Base-by-base conservation (phyloP, 2,113 vertebrate genomes). In the Atractosteus spatula region DNA sequence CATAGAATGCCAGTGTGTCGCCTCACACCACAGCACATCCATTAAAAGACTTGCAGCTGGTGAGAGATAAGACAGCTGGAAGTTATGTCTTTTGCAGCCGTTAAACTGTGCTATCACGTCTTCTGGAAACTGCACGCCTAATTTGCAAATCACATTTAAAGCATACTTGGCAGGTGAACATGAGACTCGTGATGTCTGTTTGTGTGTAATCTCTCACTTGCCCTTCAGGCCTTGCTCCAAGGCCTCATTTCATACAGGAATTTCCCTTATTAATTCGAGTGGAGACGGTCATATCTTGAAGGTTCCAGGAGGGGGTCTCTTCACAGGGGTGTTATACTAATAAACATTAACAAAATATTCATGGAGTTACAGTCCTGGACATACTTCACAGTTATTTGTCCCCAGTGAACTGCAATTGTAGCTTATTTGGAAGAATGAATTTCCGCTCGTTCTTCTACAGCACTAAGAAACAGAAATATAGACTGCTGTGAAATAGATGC, bases 121-220 rank as follows among this genome's bases (percentile, higher is more conserved):
- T 10, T 51, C 47, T 51, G 47, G 47, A 51, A 51, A 51, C 10
- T 5, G 47, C 10, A 51, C 10, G 47, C 47, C 47, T 51, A 51
- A 51, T 51, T 51, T 5, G 47, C 62, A 7, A 8, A 47, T 64
- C 68, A 75, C 47, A 54, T 69, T 65, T 57, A 76, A 76, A 77
- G 69, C 66, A 73, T 71, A 74, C 82, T 70, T 80, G 82, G 82
- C 83, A 83, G 84, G 78, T 79, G 83, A 83, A 86, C 74, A 81
- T 81, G 85, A 79, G 76, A 68, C 78, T 81, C 77, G 68, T 42
- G 8, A 78, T 73, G 70, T 74, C 71, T 71, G 76, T 69, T 81
- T 74, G 75, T 77, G 68, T 72, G 73, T 63, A 83, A 79, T 79
- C 70, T 62, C 61, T 54, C 55, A 62, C 11, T 64, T 51, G 54